Evolutionary conservation across 2,888 invertebrate species (phyloP).

Genomic region (Zootermopsis nevadensis): DNA sequence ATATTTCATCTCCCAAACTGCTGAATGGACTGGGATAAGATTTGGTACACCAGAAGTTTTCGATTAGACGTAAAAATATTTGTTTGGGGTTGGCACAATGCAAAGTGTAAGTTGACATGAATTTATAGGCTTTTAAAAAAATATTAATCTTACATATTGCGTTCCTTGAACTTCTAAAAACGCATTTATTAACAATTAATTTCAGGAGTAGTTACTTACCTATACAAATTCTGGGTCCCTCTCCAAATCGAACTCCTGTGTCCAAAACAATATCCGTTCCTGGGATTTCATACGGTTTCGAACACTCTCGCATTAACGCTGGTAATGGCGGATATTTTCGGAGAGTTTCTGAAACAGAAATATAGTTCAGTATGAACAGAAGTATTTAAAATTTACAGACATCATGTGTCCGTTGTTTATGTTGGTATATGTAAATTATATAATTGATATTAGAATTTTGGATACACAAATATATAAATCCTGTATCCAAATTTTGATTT

Average conservation of each 20-base stretch:
- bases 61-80: too few species aligned
- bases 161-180: background rate
- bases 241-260: background rate
- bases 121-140: background rate
- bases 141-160: background rate
- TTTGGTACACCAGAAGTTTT: too few species aligned
- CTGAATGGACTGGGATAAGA: too few species aligned
- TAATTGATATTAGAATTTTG: too few species aligned
- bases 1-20: too few species aligned
- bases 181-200: background rate
- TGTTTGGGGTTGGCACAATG: background rate
- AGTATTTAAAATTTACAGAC: too few species aligned
- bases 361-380: background rate
- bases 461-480: too few species aligned
- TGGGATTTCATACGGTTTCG: background rate
- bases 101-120: background rate
- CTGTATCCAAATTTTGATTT: too few species aligned
- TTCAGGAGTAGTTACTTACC: background rate
- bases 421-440: too few species aligned
- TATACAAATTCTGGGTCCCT: background rate
- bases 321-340: background rate
- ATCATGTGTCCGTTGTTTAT: too few species aligned
- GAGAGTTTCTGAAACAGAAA: background rate
- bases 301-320: background rate
- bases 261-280: background rate